These are phyloP conservation scores for Drosophila mimica DNA, from an alignment of 2,888 invertebrate genomes.

Conservation along the genomic window DNA sequence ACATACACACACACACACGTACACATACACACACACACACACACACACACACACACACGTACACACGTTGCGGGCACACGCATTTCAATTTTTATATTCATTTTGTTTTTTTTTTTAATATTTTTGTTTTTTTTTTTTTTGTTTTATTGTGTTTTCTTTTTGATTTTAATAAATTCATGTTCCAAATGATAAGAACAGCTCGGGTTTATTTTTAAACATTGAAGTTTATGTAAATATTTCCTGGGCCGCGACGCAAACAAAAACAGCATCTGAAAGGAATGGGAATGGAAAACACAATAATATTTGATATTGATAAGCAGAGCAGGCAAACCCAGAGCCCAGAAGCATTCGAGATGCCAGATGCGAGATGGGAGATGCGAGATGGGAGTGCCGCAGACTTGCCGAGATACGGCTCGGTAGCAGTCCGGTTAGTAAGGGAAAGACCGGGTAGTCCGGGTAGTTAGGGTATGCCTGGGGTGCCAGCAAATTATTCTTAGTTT, in stretches of 20 bases:
- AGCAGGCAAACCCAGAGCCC: not conserved
- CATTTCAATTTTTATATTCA: slow-evolving; percentile 12
- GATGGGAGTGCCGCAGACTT: slow-evolving; percentile 7
- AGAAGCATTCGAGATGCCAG: not conserved
- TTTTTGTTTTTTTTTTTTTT: not conserved
- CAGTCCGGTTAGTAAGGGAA: not conserved
- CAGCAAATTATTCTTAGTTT: not conserved
- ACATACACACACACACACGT: not conserved
- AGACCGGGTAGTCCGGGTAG: not conserved
- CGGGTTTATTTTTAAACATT: slow-evolving; percentile 76
- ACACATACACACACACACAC: not conserved
- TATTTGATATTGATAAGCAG: slow-evolving; percentile 72
- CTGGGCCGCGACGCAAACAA: slow-evolving; percentile 69
- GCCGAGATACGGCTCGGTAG: slow-evolving; percentile 1
- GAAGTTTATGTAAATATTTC: slow-evolving; percentile 80
- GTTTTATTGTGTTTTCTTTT: slow-evolving; percentile 31
- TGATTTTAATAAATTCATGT: slow-evolving; percentile 66
- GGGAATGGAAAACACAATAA: slow-evolving; percentile 64
- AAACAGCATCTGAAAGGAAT: slow-evolving; percentile 49
- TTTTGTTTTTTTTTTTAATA: not conserved
- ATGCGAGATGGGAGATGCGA: not conserved
- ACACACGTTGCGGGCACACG: slow-evolving; percentile 1
- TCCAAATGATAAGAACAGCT: slow-evolving; percentile 72
- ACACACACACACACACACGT: not conserved
- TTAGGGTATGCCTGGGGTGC: not conserved